Evolutionary conservation across 2,113 vertebrate species (phyloP), one percentile per base, ranked within the genome.

Genomic region (Lasiurus borealis): DNA sequence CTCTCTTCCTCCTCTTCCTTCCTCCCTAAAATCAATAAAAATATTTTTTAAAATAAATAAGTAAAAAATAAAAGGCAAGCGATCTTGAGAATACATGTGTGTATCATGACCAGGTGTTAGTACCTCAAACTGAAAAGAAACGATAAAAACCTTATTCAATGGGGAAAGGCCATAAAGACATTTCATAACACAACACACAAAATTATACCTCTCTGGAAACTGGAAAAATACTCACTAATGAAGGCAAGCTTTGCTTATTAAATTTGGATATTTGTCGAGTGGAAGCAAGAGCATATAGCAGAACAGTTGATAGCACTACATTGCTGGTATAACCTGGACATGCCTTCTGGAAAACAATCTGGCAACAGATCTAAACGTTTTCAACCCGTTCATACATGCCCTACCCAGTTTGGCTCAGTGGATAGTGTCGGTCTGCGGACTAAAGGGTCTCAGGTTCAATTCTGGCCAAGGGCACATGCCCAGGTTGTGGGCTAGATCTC

Each of bases 1-100:
- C 54, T 23, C 54, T 57, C 54, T 23, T 21, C 21, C 21, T 57
- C 19, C 3, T 21, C 54, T 57, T 57, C 54, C 21, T 57, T 57
- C 19, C 21, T 57, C 54, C 23, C 54, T 57, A 19, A 57, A 23
- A 57, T 57, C 54, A 21, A 57, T 57, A 23, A 57, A 57, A 57
- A 57, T 57, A 57, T 57, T 7, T 54, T 18, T 54, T 54, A 54
- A 57, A 57, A 57, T 57, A 57, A 57, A 57, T 57, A 57, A 57
- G 54, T 57, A 57, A 57, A 57, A 57, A 57, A 57, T 57, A 78
- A 90, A 86, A 86, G 62, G 14, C 13, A 82, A 92, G 76, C 52
- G 83, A 50, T 76, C 85, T 75, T 91, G 34, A 90, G 69, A 85
- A 85, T 50, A 88, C 12, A 16, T 34, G 88, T 44, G 69, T 95